phyloP scores from a whole-genome alignment of 2,888 invertebrate genomes.

The Eupithecia vulgata region DNA sequence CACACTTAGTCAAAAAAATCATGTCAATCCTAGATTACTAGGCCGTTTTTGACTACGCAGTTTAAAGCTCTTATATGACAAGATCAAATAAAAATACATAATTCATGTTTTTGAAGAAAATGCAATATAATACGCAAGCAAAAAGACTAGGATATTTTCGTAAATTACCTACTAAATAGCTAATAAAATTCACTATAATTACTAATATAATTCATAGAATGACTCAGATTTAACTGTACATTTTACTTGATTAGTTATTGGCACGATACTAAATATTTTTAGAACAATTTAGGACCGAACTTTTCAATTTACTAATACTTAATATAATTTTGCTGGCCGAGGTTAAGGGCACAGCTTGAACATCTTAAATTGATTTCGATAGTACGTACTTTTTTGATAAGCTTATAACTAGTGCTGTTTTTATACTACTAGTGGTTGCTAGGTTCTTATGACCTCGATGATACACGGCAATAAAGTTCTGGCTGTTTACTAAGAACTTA shows the following conservation, averaged over 20 bases:
- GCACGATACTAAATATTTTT: slow-evolving; percentile 28
- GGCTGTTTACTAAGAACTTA: too few relatives aligned
- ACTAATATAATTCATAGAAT: slow-evolving; percentile 3
- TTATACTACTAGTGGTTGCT: not conserved
- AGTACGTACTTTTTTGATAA: not conserved
- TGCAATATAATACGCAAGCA: not conserved
- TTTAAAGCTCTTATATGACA: not conserved
- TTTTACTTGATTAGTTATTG: slow-evolving; percentile 22
- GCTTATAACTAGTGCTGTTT: not conserved
- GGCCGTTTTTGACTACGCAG: not conserved
- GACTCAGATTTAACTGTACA: slow-evolving; percentile 9
- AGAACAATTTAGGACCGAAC: slow-evolving; percentile 22
- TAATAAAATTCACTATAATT: slow-evolving; percentile 17
- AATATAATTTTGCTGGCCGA: not conserved
- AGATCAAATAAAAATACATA: not conserved
- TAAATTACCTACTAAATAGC: slow-evolving; percentile 8
- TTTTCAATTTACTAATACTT: slow-evolving; percentile 4
- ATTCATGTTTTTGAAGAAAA: not conserved
- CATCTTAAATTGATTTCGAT: not conserved
- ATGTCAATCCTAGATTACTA: not conserved
- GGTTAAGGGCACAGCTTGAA: not conserved
- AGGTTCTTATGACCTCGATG: not conserved
- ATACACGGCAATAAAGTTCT: too few relatives aligned
- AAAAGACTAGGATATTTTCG: slow-evolving; percentile 34
- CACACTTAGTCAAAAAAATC: not conserved